Evolutionary conservation across 2,113 vertebrate species (phyloP), one percentile per base, ranked within the genome.

Genomic region (Nibea albiflora): DNA sequence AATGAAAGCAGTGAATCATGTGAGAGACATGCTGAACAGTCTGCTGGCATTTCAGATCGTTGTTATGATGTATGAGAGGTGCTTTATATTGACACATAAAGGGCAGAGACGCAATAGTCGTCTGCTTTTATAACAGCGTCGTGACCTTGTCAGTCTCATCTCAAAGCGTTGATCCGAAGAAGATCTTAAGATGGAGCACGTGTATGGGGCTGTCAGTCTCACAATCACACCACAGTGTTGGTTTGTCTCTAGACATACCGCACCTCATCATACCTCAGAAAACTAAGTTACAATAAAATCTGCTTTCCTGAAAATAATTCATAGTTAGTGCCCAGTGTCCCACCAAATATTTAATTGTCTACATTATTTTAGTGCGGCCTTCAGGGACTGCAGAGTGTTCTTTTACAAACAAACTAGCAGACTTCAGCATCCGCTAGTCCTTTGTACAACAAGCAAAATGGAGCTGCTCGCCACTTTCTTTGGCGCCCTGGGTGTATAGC

Each of bases 71-170:
- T 60, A 75, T 35, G 62, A 80, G 54, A 54, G 44, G 54, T n/a
- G 71, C 64, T 84, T 67, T 11, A 31, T 67, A 66, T 52, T 78
- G 86, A 84, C 78, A 52, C 76, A 54, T 85, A 78, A 91, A 86
- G 46, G 79, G 53, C 87, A 81, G 42, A 52, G 71, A 52, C 19
- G 1, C 35, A 22, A 20, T 31, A 42, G 31, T 28, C 0, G 16
- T 44, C 75, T 52, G 31, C 22, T 49, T 70, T 69, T 57, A 46
- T 69, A 46, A 35, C 49, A 39, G 3, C 28, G 7, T 46, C 22
- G 39, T 56, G 73, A 83, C 78, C 80, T 68, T 75, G 83, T 83
- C 65, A 58, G 6, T 72, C 17, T 42, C 73, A 65, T 61, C 20
- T 78, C 42, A 53, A 16, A 57, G 26, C 17, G 10, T 6, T 35